Conservation (phyloP, 1,140 invertebrate species). For the Caerostris darwini region DNA sequence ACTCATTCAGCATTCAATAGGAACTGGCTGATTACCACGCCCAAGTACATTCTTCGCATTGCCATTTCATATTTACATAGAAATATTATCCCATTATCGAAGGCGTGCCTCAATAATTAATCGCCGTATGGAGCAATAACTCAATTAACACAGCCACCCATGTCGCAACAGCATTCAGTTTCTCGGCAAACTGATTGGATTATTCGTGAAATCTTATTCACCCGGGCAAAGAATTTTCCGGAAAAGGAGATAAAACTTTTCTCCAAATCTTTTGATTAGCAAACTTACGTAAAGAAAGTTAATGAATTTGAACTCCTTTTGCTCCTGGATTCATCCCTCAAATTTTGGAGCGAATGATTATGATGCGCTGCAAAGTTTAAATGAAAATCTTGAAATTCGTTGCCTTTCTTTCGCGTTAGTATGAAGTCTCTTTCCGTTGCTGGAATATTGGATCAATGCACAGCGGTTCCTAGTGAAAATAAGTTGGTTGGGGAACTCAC, state of each 20-base stretch:
- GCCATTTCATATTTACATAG: not conserved
- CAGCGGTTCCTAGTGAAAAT: no score
- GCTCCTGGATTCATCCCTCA: not conserved
- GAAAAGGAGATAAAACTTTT: slow-evolving; percentile 31
- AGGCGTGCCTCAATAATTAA: slow-evolving; percentile 44
- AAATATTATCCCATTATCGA: slow-evolving; percentile 60
- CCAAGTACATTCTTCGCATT: not conserved
- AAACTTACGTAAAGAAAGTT: not conserved
- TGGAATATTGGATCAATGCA: no score
- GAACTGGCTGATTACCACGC: no score
- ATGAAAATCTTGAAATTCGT: not conserved
- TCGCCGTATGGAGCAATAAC: slow-evolving; percentile 31
- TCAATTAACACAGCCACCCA: slow-evolving; percentile 28
- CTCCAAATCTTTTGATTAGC: not conserved
- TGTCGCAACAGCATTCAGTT: not conserved
- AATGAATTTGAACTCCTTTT: not conserved
- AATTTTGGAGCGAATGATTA: not conserved
- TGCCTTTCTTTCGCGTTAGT: no score
- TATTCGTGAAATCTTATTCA: slow-evolving; percentile 3
- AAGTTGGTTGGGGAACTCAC: no score
- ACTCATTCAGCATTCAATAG: not conserved
- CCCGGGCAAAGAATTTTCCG: not conserved
- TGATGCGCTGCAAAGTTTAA: not conserved
- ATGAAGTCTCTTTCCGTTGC: no score
- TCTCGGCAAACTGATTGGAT: slow-evolving; percentile 13